Percentiles rank a stretch among this genome's conserved stretches.
Conservation (phyloP, 2,888 invertebrate genomes). For the Tridacna crocea region DNA sequence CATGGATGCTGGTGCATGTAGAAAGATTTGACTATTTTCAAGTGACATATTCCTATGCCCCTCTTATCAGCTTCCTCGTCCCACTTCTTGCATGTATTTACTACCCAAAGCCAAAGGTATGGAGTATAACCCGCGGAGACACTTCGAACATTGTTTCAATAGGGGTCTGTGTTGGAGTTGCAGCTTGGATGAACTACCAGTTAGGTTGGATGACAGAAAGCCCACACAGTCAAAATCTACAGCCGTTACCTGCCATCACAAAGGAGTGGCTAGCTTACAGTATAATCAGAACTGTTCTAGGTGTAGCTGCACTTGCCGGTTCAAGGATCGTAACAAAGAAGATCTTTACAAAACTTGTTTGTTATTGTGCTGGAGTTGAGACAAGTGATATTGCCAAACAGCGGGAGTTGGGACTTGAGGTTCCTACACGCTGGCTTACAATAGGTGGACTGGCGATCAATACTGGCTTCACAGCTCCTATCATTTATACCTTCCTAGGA, state of each 20-base stretch:
- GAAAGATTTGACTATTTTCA: conserved; percentile 90
- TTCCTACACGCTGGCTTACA: conserved; percentile 92
- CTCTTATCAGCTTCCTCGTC: conserved; percentile 87
- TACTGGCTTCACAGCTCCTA: conserved; percentile 91
- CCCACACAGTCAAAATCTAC: conserved; percentile 85
- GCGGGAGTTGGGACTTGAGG: conserved; percentile 88
- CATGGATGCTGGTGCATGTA: conserved; percentile 90
- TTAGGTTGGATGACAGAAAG: conserved; percentile 87
- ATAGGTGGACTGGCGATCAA: conserved; percentile 92
- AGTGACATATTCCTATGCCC: conserved; percentile 88
- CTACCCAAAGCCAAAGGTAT: conserved; percentile 92
- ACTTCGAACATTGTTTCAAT: conserved; percentile 92
- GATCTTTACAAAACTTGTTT: conserved; percentile 89
- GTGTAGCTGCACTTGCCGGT: conserved; percentile 90
- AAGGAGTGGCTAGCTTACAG: conserved; percentile 85
- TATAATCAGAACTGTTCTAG: conserved; percentile 88
- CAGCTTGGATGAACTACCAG: conserved; percentile 94
- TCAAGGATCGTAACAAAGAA: conserved; percentile 89
- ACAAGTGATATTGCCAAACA: conserved; percentile 86
- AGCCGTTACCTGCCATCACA: conserved; percentile 92
- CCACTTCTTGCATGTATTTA: conserved; percentile 89
- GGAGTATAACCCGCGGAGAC: conserved; percentile 96
- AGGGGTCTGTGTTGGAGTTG: conserved; percentile 88
- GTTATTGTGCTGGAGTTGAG: conserved; percentile 89
- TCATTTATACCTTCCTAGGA: conserved; percentile 90